These are phyloP conservation scores for Dryococelus australis DNA, from an alignment of 2,888 invertebrate genomes.

Conservation along the genomic window DNA sequence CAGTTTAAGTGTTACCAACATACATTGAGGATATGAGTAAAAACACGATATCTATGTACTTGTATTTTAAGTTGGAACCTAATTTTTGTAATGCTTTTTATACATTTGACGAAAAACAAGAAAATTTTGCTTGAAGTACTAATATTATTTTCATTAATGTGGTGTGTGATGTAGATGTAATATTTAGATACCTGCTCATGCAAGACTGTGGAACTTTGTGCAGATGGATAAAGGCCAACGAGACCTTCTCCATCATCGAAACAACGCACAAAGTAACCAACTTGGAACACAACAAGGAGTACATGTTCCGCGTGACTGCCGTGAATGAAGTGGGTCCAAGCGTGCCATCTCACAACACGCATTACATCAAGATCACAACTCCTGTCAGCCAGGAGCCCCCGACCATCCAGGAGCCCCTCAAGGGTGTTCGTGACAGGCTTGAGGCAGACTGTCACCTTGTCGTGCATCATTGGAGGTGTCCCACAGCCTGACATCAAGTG, in stretches of 20 bases:
- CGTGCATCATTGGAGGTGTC: conserved; percentile 77
- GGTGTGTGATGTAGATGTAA: too few species aligned
- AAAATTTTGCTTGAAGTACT: too few species aligned
- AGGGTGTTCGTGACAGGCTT: conserved; percentile 69
- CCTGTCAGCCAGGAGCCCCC: conserved; percentile 67
- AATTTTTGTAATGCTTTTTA: too few species aligned
- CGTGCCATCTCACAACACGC: conserved; percentile 71
- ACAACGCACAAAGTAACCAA: conserved; percentile 71
- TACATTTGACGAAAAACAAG: too few species aligned
- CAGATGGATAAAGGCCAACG: conserved; percentile 71
- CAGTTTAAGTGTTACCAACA: too few species aligned
- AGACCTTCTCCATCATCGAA: conserved; percentile 66
- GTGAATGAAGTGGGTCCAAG: conserved; percentile 80
- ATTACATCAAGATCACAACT: conserved; percentile 66
- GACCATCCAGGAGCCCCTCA: conserved; percentile 72
- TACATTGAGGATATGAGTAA: too few species aligned
- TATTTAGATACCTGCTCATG: too few species aligned
- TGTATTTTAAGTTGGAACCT: too few species aligned
- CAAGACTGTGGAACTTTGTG: too few species aligned
- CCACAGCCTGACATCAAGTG: conserved; percentile 79
- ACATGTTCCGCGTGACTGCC: conserved; percentile 78
- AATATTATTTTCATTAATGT: too few species aligned
- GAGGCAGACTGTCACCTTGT: conserved; percentile 71
- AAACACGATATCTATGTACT: too few species aligned
- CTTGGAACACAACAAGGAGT: conserved; percentile 69